Evolutionary conservation across 2,888 invertebrate genomes (phyloP).

Genomic region (Liodrosophila aerea): DNA sequence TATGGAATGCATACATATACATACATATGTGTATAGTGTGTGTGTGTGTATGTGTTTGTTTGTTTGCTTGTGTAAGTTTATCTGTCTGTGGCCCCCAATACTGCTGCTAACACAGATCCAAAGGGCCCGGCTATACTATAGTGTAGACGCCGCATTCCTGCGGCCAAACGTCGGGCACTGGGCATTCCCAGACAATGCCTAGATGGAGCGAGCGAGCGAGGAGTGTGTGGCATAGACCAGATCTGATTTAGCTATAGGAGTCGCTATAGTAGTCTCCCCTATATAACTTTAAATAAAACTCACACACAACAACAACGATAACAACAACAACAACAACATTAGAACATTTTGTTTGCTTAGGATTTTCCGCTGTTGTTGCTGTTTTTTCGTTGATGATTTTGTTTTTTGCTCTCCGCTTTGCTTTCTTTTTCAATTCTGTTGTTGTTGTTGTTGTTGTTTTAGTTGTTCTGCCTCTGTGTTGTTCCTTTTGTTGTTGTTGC

Average conservation of each 20-base stretch:
- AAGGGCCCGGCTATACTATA: conserved; percentile 31
- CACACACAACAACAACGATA: conserved; percentile 10
- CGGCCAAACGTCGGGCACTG: conserved; percentile 53
- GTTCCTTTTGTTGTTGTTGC: conserved; percentile 8
- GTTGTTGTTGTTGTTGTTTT: conserved; percentile 12
- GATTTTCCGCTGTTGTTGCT: conserved; percentile 38
- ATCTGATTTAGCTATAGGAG: conserved; percentile 15
- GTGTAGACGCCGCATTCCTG: conserved; percentile 55
- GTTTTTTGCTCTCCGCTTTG: conserved; percentile 27
- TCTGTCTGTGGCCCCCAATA: conserved; percentile 14
- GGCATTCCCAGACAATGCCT: conserved; percentile 72
- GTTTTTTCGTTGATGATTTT: conserved; percentile 36
- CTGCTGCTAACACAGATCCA: conserved; percentile 11
- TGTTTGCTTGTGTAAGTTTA: conserved; percentile 11
- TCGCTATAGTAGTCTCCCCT: conserved; percentile 20
- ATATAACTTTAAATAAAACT: conserved; percentile 67
- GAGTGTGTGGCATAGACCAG: conserved; percentile 5
- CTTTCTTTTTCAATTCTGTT: conserved; percentile 17
- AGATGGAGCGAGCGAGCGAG: conserved; percentile 9
- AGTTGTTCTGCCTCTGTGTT: background rate
- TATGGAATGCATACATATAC: conserved; percentile 53
- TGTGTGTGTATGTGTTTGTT: background rate
- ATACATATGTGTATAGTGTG: conserved; percentile 1
- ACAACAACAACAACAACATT: conserved; percentile 13
- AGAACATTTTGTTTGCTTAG: conserved; percentile 47